phyloP scores from a whole-genome alignment of 2,797 vertebrate species.

The Thamnophis elegans region DNA sequence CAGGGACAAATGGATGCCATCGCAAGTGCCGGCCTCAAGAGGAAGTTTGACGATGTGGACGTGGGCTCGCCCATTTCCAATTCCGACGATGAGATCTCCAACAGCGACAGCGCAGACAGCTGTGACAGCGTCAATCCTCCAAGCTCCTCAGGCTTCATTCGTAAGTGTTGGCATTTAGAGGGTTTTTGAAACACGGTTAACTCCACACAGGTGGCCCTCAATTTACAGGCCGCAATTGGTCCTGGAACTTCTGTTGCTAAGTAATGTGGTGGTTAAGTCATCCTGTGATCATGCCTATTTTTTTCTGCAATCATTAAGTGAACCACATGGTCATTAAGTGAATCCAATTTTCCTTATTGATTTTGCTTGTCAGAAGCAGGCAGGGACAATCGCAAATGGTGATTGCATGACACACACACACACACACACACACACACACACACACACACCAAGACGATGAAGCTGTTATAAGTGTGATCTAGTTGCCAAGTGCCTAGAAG shows the following conservation, averaged over 20 bases:
- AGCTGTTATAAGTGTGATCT: neutral
- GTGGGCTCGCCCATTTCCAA: constrained; percentile 85
- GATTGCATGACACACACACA: neutral
- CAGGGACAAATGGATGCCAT: constrained; percentile 88
- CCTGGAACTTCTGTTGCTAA: neutral
- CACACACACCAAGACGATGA: neutral
- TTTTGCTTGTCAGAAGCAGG: neutral
- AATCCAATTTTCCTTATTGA: neutral
- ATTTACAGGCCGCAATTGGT: too few species aligned
- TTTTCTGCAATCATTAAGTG: neutral
- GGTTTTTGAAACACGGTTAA: neutral
- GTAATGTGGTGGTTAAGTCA: neutral
- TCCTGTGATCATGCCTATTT: neutral
- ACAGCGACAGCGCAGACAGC: constrained; percentile 94
- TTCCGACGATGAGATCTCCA: constrained; percentile 93
- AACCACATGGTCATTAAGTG: neutral
- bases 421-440: too few species aligned
- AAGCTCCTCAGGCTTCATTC: constrained; percentile 80
- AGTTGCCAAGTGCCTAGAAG: neutral
- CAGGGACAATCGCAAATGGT: neutral
- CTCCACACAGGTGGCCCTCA: neutral
- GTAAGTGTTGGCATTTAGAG: constrained; percentile 71
- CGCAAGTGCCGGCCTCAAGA: constrained; percentile 85
- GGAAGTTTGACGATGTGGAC: constrained; percentile 92
- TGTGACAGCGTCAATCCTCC: constrained; percentile 93